A percentile compares a stretch with the other conserved stretches of the same genome.
These are phyloP conservation scores for Ursus arctos DNA, from an alignment of 2,113 vertebrate genomes.

Conservation along the genomic window DNA sequence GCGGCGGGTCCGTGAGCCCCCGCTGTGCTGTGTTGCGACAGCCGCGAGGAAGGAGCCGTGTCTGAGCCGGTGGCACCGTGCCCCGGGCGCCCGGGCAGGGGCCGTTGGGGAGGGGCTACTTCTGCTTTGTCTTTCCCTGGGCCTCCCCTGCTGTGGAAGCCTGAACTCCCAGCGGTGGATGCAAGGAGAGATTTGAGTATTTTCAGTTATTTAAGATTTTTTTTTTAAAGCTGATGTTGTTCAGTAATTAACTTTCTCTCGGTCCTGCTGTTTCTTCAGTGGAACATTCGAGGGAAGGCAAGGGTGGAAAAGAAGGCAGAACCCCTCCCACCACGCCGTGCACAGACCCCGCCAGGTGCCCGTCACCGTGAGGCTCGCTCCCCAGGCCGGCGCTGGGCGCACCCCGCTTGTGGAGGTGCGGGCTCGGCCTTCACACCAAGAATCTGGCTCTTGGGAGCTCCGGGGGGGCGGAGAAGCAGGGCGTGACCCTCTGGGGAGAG, in stretches of 20 bases:
- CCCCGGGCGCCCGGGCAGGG: too few relatives aligned
- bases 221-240: not conserved
- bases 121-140: not conserved
- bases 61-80: not conserved
- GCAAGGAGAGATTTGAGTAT: not conserved
- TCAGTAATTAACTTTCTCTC: constrained; percentile 8
- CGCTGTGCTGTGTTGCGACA: not conserved
- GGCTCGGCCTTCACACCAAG: not conserved
- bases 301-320: not conserved
- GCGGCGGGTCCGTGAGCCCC: not conserved
- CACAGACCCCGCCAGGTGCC: not conserved
- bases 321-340: not conserved
- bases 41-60: not conserved
- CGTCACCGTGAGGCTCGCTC: rapidly evolving
- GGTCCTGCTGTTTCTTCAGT: not conserved
- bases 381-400: not conserved
- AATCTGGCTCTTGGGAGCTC: not conserved
- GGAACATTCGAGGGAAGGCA: constrained; percentile 10
- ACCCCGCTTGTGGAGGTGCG: rapidly evolving
- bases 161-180: not conserved
- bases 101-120: too few relatives aligned
- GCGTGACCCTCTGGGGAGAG: not conserved
- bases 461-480: not conserved
- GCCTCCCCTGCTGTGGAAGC: not conserved
- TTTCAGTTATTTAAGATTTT: constrained; percentile 46